Conservation (phyloP, 2,113 vertebrate genomes). For the Lepisosteus oculatus region DNA sequence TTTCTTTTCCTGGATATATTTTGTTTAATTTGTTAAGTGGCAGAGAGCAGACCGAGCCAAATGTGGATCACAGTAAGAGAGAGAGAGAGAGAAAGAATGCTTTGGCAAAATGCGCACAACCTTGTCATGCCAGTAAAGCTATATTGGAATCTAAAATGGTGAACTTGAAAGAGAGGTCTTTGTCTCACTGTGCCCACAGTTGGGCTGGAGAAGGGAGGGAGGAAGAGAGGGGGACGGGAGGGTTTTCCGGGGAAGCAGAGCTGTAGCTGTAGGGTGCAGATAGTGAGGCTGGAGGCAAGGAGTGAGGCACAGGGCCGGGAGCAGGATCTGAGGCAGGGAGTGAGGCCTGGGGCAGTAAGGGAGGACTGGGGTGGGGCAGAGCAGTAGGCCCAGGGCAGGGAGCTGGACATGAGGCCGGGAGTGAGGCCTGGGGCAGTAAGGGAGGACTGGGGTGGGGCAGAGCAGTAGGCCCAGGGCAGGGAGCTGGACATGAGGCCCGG, state of each 20-base stretch:
- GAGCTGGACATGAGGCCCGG: no score
- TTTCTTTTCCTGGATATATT: no score
- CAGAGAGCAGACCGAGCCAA: no score
- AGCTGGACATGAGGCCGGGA: slow-evolving; percentile 1
- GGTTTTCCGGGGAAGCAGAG: slow-evolving; percentile 5
- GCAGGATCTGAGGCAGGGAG: neutral
- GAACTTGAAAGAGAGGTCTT: slow-evolving; percentile 15
- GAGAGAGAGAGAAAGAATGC: neutral
- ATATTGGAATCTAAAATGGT: neutral
- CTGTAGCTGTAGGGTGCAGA: slow-evolving; percentile 13
- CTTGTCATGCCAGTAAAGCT: neutral
- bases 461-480: no score
- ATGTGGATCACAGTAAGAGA: no score
- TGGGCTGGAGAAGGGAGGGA: neutral
- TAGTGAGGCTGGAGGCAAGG: no score
- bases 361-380: slow-evolving; percentile 28
- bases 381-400: slow-evolving; percentile 9
- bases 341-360: neutral
- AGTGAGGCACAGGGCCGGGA: neutral
- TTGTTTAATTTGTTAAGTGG: slow-evolving; percentile 33
- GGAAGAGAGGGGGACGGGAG: neutral
- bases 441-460: neutral
- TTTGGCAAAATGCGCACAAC: neutral
- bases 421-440: neutral
- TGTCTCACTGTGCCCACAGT: slow-evolving; percentile 12